These are phyloP conservation scores for Drosophila prostipennis DNA, from an alignment of 2,888 invertebrate species.

Conservation along the genomic window DNA sequence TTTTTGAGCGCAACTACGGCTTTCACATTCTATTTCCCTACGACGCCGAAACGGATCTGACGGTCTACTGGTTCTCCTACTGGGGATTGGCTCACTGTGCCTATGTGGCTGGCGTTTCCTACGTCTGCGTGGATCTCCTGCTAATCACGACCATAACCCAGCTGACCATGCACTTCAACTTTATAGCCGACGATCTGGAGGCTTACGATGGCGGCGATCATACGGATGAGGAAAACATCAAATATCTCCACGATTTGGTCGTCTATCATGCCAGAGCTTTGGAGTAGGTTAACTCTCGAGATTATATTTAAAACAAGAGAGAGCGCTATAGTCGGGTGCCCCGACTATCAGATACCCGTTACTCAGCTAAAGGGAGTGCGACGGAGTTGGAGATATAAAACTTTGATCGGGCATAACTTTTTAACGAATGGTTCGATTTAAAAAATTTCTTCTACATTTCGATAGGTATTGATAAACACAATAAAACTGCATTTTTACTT, in stretches of 20 bases:
- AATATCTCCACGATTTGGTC: slow-evolving; percentile 51
- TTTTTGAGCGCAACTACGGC: slow-evolving; percentile 67
- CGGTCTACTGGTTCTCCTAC: slow-evolving; percentile 69
- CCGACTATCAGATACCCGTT: no score
- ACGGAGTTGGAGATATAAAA: no score
- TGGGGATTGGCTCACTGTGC: slow-evolving; percentile 66
- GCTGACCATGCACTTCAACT: slow-evolving; percentile 73
- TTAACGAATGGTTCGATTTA: no score
- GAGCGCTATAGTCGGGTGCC: no score
- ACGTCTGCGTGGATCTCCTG: slow-evolving; percentile 75
- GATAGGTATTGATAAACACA: no score
- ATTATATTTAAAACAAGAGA: no score
- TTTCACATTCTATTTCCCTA: slow-evolving; percentile 66
- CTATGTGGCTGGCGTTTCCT: slow-evolving; percentile 73
- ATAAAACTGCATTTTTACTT: no score
- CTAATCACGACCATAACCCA: slow-evolving; percentile 74
- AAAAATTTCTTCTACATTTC: no score
- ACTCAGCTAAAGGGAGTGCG: no score
- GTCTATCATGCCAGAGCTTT: slow-evolving; percentile 58
- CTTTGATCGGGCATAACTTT: no score
- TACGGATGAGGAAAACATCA: slow-evolving; percentile 50
- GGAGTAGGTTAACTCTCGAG: slow-evolving; percentile 47
- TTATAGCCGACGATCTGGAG: slow-evolving; percentile 64
- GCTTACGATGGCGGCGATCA: slow-evolving; percentile 53
- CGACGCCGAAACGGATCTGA: slow-evolving; percentile 53